Evolutionary conservation across 1,140 invertebrate species (phyloP), one percentile per base, ranked within the genome.

Genomic region (Eciton burchellii): DNA sequence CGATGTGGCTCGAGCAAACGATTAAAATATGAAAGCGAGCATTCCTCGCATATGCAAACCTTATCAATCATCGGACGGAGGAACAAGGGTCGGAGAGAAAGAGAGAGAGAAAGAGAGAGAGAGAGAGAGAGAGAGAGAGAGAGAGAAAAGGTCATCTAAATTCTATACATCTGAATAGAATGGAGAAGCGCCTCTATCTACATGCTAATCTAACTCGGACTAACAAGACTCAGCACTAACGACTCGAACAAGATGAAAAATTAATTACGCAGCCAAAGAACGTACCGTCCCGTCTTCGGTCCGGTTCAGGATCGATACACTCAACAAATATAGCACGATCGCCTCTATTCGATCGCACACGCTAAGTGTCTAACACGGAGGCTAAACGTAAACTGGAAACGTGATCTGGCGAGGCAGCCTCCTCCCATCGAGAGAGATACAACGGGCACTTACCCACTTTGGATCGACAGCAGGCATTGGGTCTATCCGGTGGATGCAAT

Each of bases 371-470:
- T 85, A 87, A 83, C 43, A 68, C 35, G 35, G 14, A 87, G 71
- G 81, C 14, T 63, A 81, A 35, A 63, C 81, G 71, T 41, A 35
- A 35, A 35, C 66, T 86, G 62, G 43, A 62, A 76, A 89, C 35
- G 88, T 82, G 82, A 88, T 84, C 63, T 62, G 65, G 59, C 73
- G 60, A 82, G 68, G 49, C 74, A 72, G 73, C 81, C 77, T 73
- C 62, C 71, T 65, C 76, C 35, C 35, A 35, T 70, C 79, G 81
- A 86, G 77, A 86, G 77, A 85, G 89, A 89, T 88, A 89, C 87
- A 90, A 35, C 88, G 85, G 89, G 84, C 91, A 93, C 92, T 93
- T 93, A 93, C 92, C 92, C 92, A 91, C 91, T 90, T n/a, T 91
- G 90, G 91, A 90, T 92, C 86, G 88, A 90, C 90, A 92, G 92